Conservation (phyloP, 2,888 invertebrate genomes). For the Clivina fossor region DNA sequence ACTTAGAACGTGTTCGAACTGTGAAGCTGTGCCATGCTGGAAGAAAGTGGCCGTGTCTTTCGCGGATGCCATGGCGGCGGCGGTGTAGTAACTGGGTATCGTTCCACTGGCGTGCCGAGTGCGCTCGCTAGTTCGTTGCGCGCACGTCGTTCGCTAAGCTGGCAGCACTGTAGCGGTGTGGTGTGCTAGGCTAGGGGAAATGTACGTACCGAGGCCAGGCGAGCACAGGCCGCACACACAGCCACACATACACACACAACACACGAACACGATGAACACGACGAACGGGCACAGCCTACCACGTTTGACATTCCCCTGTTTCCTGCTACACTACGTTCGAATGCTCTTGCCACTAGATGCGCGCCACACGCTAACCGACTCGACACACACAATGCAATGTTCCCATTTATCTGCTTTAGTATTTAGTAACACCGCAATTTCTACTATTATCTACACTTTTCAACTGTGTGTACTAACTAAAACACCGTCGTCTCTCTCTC, state of each 20-base stretch:
- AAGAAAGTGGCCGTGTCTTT: slow-evolving; percentile 93
- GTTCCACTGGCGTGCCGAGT: slow-evolving; percentile 46
- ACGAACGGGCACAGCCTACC: slow-evolving; percentile 48
- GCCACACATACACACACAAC: no score
- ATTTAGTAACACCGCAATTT: no score
- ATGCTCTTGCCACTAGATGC: slow-evolving; percentile 11
- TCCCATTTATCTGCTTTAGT: no score
- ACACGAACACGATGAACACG: slow-evolving; percentile 11
- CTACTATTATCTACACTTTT: no score
- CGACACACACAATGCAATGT: not conserved
- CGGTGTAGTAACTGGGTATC: slow-evolving; percentile 41
- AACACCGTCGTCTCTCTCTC: no score
- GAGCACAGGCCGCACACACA: not conserved
- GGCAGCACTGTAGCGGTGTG: slow-evolving; percentile 38
- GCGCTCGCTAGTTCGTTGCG: slow-evolving; percentile 38
- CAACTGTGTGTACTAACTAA: no score
- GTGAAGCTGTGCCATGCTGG: slow-evolving; percentile 82
- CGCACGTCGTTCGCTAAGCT: slow-evolving; percentile 46
- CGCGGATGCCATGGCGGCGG: slow-evolving; percentile 76
- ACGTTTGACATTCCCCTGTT: slow-evolving; percentile 51
- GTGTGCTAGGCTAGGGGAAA: slow-evolving; percentile 45
- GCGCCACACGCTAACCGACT: slow-evolving; percentile 1
- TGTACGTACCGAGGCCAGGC: slow-evolving; percentile 45
- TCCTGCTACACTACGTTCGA: slow-evolving; percentile 30
- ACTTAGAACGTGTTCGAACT: slow-evolving; percentile 86